phyloP scores from a whole-genome alignment of 2,888 invertebrate genomes.

The Latrodectus elegans region DNA sequence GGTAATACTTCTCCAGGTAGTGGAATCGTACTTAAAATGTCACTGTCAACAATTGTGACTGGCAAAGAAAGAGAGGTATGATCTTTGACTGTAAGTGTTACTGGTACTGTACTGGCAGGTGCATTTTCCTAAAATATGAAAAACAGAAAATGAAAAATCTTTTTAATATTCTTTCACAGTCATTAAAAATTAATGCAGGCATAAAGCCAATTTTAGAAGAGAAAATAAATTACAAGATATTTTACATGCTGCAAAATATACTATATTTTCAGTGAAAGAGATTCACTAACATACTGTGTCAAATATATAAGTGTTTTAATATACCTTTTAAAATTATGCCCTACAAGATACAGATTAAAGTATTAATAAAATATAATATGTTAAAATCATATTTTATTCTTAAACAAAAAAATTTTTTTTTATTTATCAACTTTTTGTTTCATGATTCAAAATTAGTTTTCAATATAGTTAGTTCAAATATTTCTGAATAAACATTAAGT shows the following conservation, averaged over 20 bases:
- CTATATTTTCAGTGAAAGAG: too few species aligned
- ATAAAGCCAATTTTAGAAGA: not conserved
- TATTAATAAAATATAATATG: too few species aligned
- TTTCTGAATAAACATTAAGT: too few species aligned
- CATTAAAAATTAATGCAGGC: not conserved
- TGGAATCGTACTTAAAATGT: conserved; percentile 41
- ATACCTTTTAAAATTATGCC: too few species aligned
- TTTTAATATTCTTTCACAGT: not conserved
- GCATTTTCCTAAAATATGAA: conserved; percentile 7
- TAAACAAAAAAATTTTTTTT: too few species aligned
- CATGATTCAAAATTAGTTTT: too few species aligned
- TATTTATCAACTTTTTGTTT: too few species aligned
- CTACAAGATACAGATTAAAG: too few species aligned
- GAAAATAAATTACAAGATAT: not conserved
- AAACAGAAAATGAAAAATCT: not conserved
- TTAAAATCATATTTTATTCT: too few species aligned
- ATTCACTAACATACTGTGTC: too few species aligned
- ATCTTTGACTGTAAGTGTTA: not conserved
- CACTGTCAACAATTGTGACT: conserved; percentile 42
- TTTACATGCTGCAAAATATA: not conserved
- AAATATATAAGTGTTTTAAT: too few species aligned
- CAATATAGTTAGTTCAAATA: too few species aligned
- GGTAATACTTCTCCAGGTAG: conserved; percentile 32
- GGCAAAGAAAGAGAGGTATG: conserved; percentile 25
- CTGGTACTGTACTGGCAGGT: not conserved